These are phyloP conservation scores for Botia almorhae DNA, from an alignment of 2,797 vertebrate genomes.

Conservation along the genomic window DNA sequence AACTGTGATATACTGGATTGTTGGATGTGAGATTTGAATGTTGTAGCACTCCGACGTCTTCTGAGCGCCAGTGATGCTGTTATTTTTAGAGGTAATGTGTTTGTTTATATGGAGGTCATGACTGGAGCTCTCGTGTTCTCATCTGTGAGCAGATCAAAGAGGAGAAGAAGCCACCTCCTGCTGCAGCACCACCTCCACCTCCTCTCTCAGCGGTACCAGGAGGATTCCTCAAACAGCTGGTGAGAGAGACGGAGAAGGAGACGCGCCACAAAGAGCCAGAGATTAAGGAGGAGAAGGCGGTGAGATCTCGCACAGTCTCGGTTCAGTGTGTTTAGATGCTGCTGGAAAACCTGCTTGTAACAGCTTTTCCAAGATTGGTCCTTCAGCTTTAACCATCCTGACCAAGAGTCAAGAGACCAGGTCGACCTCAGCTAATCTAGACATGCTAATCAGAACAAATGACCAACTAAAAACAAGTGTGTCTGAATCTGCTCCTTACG, in stretches of 20 bases:
- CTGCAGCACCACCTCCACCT: constrained; percentile 74
- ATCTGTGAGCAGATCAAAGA: constrained; percentile 86
- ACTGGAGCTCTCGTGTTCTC: constrained; percentile 1
- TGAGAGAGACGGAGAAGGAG: constrained; percentile 92
- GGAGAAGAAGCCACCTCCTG: constrained; percentile 83
- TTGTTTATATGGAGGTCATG: constrained; percentile 12
- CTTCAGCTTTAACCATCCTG: too few relatives aligned
- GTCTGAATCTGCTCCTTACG: too few relatives aligned
- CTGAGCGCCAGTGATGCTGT: too few relatives aligned
- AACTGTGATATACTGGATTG: not conserved
- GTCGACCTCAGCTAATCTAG: too few relatives aligned
- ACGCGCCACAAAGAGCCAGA: constrained; percentile 80
- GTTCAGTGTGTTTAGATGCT: not conserved
- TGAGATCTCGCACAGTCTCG: constrained; percentile 44
- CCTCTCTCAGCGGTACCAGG: constrained; percentile 86
- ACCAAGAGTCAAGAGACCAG: not conserved
- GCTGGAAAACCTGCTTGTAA: not conserved
- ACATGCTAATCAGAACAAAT: too few relatives aligned
- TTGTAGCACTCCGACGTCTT: too few relatives aligned
- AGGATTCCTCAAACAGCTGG: constrained; percentile 94
- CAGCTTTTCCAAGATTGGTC: too few relatives aligned
- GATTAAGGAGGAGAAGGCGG: constrained; percentile 73
- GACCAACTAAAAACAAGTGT: too few relatives aligned
- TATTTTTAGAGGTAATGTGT: not conserved
- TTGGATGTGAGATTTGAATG: not conserved